Evolutionary conservation across 2,888 invertebrate genomes (phyloP), one percentile per base, ranked within the genome.

Genomic region (Harmothoe impar): DNA sequence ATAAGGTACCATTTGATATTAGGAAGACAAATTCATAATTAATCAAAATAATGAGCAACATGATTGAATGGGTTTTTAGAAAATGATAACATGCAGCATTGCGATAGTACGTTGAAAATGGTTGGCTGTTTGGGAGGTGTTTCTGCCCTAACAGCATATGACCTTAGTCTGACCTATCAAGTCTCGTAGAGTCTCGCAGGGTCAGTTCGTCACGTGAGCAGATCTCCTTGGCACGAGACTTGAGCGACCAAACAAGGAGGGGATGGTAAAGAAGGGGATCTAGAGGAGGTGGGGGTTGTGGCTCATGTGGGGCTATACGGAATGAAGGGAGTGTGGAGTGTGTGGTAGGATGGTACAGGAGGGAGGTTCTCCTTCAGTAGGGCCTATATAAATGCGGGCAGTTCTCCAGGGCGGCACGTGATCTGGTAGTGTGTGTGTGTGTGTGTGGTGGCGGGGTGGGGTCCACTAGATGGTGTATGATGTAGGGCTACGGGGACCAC

Each of bases 391-490:
- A n/a, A n/a, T n/a, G n/a, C n/a, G n/a, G 72, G 25, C 72, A 29
- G 72, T 72, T 25, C 72, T 29, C 72, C 31, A 29, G 29, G 72
- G 72, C 29, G 72, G 72, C 72, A 72, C 72, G 72, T 72, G 72
- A 72, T 72, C 72, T 15, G 25, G 72, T 72, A 72, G 72, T 72
- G 31, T 62, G 72, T 12, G 68, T 68, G n/a, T n/a, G n/a, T n/a
- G n/a, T n/a, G n/a, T n/a, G n/a, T n/a, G n/a, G n/a, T n/a, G n/a
- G n/a, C n/a, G n/a, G n/a, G 62, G 15, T 3, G 15, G 25, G 17
- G 25, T 72, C 72, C 72, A 29, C 72, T 25, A 72, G 72, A 17
- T 15, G 72, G 72, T 62, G n/a, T 62, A n/a, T 62, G 43, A 43
- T 10, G 43, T 29, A 78, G 81, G 81, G 0, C 0, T 31, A 78